Evolutionary conservation across 2,888 invertebrate genomes (phyloP), one percentile per base, ranked within the genome.

Genomic region (Cataglyphis altisquamis): DNA sequence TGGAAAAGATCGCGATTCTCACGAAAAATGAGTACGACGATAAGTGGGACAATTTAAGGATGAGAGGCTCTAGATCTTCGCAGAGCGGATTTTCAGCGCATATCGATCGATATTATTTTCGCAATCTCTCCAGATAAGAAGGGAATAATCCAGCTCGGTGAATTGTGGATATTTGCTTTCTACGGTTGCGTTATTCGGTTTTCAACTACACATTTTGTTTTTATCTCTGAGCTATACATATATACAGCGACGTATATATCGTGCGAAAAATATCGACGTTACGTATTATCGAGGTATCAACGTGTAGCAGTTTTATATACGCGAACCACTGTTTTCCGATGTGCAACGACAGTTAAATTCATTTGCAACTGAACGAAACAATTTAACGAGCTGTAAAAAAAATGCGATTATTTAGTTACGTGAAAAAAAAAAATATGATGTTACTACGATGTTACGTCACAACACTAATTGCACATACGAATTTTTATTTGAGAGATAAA

Each of bases 121-220:
- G 9, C 32, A 70, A 32, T 45, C 68, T 36, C 21, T 68, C 39
- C 32, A 36, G 21, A 78, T 21, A 32, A 18, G 21, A 80, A 62
- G 45, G 39, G 41, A 77, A 45, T 70, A 80, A 80, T 68, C 45
- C 70, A n/a, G 36, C 55, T 75, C 39, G 41, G n/a, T 60, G 60
- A 68, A 64, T 80, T 80, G 78, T 70, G 36, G 45, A 80, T 80
- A 62, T 80, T 68, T 70, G 70, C 70, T 80, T n/a, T 41, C 36
- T 25, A 45, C 45, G 21, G 21, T 21, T 21, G 21, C 21, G 21
- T 21, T 21, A 70, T 80, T 77, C 68, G 70, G 78, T 70, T 80
- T 77, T 66, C 52, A 77, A 80, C 78, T 68, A 18, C 70, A 18
- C 45, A 80, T 80, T 80, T 70, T 68, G 78, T 60, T 80, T 68